A percentile compares a stretch with the other conserved stretches of the same genome.
These are phyloP conservation scores for Fratercula arctica DNA, from an alignment of 2,797 vertebrate species.

Conservation along the genomic window DNA sequence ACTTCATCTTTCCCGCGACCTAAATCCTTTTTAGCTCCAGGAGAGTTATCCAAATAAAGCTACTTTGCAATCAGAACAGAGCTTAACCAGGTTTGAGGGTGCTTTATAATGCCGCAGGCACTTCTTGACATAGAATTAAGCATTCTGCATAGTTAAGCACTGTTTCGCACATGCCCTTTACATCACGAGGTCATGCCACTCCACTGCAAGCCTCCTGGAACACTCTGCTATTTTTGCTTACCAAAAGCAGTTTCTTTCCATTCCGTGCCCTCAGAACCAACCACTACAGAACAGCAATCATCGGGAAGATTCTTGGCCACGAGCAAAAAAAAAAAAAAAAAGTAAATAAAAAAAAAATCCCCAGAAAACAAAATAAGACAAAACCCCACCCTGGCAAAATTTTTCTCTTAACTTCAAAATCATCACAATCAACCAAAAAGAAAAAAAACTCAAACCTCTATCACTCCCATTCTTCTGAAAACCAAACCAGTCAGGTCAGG, in stretches of 20 bases:
- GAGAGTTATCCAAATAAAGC: conserved; percentile 50
- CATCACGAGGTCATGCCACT: conserved; percentile 1
- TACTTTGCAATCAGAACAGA: conserved; percentile 24
- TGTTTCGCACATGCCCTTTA: background rate
- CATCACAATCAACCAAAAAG: background rate
- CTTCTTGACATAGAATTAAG: conserved; percentile 9
- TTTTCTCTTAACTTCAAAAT: background rate
- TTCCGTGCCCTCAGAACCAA: background rate
- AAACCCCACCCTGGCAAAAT: accelerated
- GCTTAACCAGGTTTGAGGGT: background rate
- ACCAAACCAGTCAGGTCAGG: background rate
- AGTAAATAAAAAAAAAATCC: background rate
- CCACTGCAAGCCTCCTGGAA: background rate
- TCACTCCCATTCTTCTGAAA: background rate
- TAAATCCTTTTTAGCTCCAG: conserved; percentile 52
- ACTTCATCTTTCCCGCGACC: background rate
- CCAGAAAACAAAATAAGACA: background rate
- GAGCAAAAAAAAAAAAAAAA: background rate
- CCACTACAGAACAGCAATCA: background rate
- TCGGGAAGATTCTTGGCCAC: background rate
- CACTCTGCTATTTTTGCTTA: conserved; percentile 1
- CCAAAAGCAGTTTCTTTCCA: background rate
- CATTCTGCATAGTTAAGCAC: background rate
- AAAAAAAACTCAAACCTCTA: background rate
- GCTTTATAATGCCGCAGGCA: conserved; percentile 30